Evolutionary conservation across 2,113 vertebrate species (phyloP).

Genomic region (Haliaeetus leucogaster): DNA sequence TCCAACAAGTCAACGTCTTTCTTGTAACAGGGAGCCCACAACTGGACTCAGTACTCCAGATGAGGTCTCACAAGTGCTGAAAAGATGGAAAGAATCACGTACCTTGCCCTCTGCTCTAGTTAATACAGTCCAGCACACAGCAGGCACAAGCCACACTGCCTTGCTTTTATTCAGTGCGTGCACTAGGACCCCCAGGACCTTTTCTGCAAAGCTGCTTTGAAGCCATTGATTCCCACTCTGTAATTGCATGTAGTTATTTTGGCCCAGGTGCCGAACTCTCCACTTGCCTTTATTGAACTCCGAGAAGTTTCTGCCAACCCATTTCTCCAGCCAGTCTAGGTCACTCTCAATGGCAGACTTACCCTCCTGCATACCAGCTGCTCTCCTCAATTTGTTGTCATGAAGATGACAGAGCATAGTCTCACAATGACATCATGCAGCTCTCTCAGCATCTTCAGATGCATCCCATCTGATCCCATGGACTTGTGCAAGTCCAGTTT

Average conservation of each 20-base stretch:
- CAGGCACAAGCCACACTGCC: background rate
- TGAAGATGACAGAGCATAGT: background rate
- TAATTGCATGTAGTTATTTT: background rate
- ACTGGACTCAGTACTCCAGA: background rate
- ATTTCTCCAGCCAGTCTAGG: background rate
- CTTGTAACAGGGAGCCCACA: background rate
- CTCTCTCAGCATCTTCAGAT: background rate
- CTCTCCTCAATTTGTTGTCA: background rate
- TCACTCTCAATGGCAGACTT: background rate
- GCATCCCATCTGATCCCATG: background rate
- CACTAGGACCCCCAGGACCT: background rate
- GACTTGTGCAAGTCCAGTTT: fast-evolving
- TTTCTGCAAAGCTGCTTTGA: background rate
- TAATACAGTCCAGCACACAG: background rate
- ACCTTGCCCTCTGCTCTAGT: fast-evolving
- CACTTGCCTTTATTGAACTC: background rate
- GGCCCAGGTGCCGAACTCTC: background rate
- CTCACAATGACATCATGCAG: background rate
- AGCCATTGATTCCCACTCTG: background rate
- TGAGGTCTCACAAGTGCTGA: background rate
- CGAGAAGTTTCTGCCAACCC: background rate
- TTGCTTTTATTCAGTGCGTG: background rate
- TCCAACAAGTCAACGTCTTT: background rate
- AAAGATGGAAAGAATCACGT: background rate
- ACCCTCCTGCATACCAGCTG: background rate